phyloP scores from a whole-genome alignment of 2,797 vertebrate species.

The Phaenicophaeus curvirostris region DNA sequence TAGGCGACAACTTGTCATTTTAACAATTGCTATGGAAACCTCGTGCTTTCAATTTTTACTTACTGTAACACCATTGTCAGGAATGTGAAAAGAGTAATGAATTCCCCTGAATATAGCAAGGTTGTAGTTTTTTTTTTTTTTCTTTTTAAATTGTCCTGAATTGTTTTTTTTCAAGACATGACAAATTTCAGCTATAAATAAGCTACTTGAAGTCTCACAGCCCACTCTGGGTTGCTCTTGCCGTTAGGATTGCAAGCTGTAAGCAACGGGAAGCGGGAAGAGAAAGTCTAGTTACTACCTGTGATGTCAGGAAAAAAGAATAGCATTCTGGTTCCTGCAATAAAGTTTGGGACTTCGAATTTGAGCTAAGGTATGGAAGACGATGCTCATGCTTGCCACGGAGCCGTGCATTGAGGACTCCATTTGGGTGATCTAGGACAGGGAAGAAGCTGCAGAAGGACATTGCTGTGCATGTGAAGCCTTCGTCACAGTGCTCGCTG shows the following conservation, averaged over 20 bases:
- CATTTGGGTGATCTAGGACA: neutral
- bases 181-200: neutral
- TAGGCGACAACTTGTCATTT: neutral
- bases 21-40: neutral
- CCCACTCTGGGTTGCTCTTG: neutral
- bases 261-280: neutral
- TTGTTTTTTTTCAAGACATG: neutral
- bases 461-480: neutral
- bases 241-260: neutral
- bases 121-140: neutral
- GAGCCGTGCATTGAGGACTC: neutral
- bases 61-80: neutral
- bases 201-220: neutral
- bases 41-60: neutral
- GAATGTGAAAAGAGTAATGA: neutral
- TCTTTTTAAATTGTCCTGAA: neutral
- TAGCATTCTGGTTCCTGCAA: neutral
- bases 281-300: neutral
- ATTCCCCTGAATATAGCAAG: neutral
- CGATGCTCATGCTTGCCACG: neutral
- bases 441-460: neutral
- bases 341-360: neutral
- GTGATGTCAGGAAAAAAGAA: neutral
- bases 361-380: neutral
- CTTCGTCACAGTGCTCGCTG: neutral